phyloP scores from a whole-genome alignment of 2,888 invertebrate species.

The Nasonia oneida region DNA sequence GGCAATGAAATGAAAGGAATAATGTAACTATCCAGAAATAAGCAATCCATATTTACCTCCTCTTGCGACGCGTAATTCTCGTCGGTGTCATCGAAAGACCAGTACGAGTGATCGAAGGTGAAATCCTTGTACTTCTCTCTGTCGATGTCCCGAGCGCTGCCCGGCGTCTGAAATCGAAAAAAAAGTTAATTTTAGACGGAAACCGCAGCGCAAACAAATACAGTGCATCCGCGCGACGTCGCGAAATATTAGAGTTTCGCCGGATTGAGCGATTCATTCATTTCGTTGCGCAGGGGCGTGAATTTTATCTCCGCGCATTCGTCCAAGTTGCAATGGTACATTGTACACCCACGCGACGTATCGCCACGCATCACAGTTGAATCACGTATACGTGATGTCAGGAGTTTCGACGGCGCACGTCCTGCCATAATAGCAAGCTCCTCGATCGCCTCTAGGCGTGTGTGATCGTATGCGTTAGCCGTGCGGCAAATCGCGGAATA shows the following conservation, averaged over 20 bases:
- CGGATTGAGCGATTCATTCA: constrained; percentile 36
- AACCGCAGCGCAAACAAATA: neutral
- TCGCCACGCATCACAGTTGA: constrained; percentile 45
- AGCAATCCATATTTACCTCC: constrained; percentile 81
- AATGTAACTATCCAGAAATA: neutral
- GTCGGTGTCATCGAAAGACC: constrained; percentile 88
- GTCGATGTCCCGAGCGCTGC: constrained; percentile 80
- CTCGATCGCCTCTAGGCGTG: constrained; percentile 22
- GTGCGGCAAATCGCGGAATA: constrained; percentile 11
- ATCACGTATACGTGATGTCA: constrained; percentile 55
- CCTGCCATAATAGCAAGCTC: constrained; percentile 60
- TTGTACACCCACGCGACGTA: constrained; percentile 5
- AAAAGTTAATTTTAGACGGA: neutral
- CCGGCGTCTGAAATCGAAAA: constrained; percentile 76
- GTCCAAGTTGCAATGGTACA: neutral
- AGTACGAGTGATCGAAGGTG: constrained; percentile 94
- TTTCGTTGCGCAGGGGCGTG: neutral
- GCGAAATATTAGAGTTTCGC: constrained; percentile 14
- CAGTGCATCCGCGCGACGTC: neutral
- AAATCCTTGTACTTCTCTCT: constrained; percentile 90
- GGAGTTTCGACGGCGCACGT: constrained; percentile 44
- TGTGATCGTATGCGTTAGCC: no score
- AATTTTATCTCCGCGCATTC: neutral
- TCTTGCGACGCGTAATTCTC: constrained; percentile 90
- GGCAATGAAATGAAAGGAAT: no score